Conservation (phyloP, 2,888 invertebrate genomes). For the Oscheius myriophilus region DNA sequence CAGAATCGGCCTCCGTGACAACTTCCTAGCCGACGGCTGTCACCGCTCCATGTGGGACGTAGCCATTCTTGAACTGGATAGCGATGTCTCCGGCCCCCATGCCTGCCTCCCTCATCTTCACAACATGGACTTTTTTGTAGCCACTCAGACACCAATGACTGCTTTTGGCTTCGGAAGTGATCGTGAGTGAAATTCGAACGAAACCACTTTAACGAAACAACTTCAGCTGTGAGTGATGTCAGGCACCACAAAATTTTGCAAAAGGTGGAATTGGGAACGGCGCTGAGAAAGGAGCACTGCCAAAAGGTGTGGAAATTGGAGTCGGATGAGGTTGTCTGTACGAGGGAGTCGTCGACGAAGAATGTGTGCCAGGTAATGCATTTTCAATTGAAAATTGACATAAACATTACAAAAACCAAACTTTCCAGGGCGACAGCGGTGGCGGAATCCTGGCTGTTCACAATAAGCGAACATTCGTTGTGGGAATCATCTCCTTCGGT, state of each 20-base stretch:
- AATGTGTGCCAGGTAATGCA: not conserved
- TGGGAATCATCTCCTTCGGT: constrained; percentile 3
- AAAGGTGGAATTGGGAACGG: not conserved
- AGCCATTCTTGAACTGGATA: constrained; percentile 10
- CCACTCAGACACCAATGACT: not conserved
- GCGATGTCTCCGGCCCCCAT: not conserved
- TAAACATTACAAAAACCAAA: no score
- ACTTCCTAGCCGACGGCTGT: constrained; percentile 14
- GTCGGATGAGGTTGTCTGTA: not conserved
- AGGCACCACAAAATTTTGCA: not conserved
- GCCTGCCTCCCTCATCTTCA: constrained; percentile 14
- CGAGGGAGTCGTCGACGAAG: not conserved
- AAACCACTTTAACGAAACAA: not conserved
- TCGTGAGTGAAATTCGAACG: not conserved
- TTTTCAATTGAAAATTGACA: not conserved
- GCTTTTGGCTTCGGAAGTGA: constrained; percentile 5
- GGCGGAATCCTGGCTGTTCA: not conserved
- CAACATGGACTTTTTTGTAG: not conserved
- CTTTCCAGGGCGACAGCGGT: constrained; percentile 4
- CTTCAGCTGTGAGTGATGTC: not conserved
- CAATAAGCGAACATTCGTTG: not conserved
- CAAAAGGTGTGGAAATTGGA: not conserved
- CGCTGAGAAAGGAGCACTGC: not conserved
- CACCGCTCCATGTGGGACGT: not conserved
- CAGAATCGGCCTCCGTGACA: not conserved